Evolutionary conservation across 2,888 invertebrate species (phyloP), one percentile per base, ranked within the genome.

Genomic region (Argynnis bischoffii): DNA sequence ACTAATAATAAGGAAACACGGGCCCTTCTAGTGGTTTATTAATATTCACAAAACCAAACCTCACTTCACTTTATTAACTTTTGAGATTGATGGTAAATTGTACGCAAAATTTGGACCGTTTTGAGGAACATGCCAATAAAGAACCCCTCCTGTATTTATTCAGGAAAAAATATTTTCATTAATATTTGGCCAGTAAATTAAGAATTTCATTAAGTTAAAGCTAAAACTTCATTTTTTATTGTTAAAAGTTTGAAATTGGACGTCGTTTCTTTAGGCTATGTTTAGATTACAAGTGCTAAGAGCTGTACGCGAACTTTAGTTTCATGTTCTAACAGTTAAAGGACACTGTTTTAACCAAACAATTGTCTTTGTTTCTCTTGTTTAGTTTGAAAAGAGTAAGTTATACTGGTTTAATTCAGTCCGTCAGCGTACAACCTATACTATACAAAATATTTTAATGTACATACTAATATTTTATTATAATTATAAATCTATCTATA

Each of bases 171-270:
- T 21, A 57, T 47, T 46, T 3, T 15, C 14, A 13, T 41, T 21
- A 15, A 57, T 57, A 57, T 31, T 54, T 54, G 1, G 54, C n/a
- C 54, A 13, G 55, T 16, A 41, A 57, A 47, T 57, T 57, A 47
- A 26, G 57, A 47, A 47, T 57, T 57, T 47, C 57, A 47, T 57
- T 46, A 47, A 57, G 47, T 57, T 57, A 57, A 57, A 41, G 35
- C 35, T 57, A 21, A 47, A 47, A 21, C 56, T 21, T 47, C 26
- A 46, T 47, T 57, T 56, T 57, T 57, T 47, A 57, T 47, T 57
- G 47, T 8, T 18, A 8, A 57, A 57, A 57, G 46, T 57, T 57
- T 8, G 11, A 5, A 57, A 47, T 57, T 57, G 41, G 11, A 41
- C 35, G 35, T 41, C 41, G 41, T 41, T 57, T 47, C 57, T 57